phyloP scores from a whole-genome alignment of 2,797 vertebrate species.

The Micromesistius poutassou region DNA sequence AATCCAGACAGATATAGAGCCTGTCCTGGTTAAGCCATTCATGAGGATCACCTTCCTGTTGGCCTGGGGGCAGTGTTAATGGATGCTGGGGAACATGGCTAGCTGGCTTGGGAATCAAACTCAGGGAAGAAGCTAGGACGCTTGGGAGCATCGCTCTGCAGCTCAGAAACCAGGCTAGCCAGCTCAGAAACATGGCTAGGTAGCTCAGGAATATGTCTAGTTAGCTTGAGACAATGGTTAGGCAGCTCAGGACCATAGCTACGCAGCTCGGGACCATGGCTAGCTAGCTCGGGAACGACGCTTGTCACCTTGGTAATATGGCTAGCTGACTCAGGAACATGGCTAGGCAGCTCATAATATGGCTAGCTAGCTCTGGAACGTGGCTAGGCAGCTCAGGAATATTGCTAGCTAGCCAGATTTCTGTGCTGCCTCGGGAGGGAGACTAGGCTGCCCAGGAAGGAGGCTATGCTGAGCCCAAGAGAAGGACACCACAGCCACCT shows the following conservation, averaged over 20 bases:
- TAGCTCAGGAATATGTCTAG: too few species aligned
- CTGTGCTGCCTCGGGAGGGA: neutral
- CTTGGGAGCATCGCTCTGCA: neutral
- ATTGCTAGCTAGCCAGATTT: neutral
- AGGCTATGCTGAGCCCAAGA: neutral
- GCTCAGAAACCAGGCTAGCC: neutral
- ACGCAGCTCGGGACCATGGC: neutral
- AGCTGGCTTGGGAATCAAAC: neutral
- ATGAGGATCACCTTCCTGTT: neutral
- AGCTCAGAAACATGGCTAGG: neutral
- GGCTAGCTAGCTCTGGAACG: neutral
- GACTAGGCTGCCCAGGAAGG: neutral
- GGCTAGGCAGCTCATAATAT: neutral
- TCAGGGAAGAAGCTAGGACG: neutral
- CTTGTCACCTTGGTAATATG: neutral
- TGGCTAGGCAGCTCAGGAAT: neutral
- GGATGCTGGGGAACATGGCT: too few species aligned
- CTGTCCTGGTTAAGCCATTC: neutral
- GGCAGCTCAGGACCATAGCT: neutral
- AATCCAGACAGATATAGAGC: conserved; percentile 33
- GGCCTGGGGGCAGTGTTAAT: neutral
- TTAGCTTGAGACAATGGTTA: too few species aligned
- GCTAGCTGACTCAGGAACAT: neutral
- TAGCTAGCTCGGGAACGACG: neutral
- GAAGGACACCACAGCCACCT: too few species aligned